A percentile compares a stretch with the other conserved stretches of the same genome.
Evolutionary conservation across 2,888 invertebrate species (phyloP).

Genomic region (Apeira syringaria): DNA sequence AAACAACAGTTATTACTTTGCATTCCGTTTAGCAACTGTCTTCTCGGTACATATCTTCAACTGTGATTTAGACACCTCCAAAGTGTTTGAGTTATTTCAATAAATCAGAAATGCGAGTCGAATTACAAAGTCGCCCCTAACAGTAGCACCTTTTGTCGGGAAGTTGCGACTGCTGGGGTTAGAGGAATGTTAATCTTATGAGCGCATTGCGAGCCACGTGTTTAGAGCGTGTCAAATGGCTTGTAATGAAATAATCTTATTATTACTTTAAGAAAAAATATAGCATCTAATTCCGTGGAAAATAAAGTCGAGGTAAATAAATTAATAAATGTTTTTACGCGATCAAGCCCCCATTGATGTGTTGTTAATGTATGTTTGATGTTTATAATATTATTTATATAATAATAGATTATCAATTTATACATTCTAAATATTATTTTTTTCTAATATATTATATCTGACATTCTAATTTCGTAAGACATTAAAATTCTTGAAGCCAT

Average conservation of each 20-base stretch:
- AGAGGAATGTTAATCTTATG: slow-evolving; percentile 67
- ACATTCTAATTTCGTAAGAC: no score
- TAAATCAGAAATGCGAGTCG: slow-evolving; percentile 80
- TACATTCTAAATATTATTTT: no score
- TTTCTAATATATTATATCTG: no score
- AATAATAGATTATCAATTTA: no score
- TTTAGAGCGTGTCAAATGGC: slow-evolving; percentile 44
- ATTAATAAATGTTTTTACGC: no score
- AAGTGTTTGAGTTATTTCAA: slow-evolving; percentile 75
- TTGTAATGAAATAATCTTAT: slow-evolving; percentile 48
- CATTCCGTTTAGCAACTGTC: slow-evolving; percentile 5
- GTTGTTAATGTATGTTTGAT: no score
- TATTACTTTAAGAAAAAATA: slow-evolving; percentile 35
- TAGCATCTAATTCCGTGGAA: no score
- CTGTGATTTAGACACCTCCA: slow-evolving; percentile 70
- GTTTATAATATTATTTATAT: no score
- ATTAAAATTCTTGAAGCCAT: no score
- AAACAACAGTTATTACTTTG: no score
- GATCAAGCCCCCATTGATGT: no score
- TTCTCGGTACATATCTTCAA: slow-evolving; percentile 18
- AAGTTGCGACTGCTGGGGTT: slow-evolving; percentile 42
- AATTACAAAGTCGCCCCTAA: slow-evolving; percentile 69
- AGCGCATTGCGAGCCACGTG: slow-evolving; percentile 59
- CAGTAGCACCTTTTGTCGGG: slow-evolving; percentile 53
- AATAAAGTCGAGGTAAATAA: no score